Percentiles rank a stretch among this genome's conserved stretches.
phyloP scores from a whole-genome alignment of 2,888 invertebrate species.

The Xestoiulus laeticollis region DNA sequence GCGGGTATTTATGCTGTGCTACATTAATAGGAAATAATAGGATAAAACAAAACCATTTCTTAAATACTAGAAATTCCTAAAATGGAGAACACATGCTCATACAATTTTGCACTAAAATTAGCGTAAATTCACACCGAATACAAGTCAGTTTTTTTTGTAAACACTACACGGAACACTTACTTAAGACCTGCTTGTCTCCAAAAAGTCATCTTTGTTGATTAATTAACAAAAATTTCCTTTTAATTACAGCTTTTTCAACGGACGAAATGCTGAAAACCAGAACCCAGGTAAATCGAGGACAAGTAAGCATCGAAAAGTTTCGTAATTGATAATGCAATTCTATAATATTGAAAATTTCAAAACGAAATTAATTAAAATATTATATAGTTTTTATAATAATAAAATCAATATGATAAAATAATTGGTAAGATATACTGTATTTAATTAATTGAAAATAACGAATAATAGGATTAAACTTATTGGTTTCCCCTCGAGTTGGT shows the following conservation, averaged over 20 bases:
- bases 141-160: too few relatives aligned
- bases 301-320: neutral
- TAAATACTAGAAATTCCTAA: neutral
- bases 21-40: neutral
- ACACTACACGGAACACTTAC: conserved; percentile 46
- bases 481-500: neutral
- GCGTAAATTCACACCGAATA: neutral
- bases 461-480: neutral
- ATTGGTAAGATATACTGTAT: neutral
- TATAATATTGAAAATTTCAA: neutral
- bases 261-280: neutral
- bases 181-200: conserved; percentile 56
- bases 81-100: neutral
- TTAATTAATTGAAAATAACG: neutral
- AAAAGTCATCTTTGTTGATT: conserved; percentile 54
- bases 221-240: neutral
- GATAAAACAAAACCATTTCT: neutral
- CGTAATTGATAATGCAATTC: neutral
- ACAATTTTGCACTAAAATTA: neutral
- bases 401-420: neutral
- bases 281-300: neutral
- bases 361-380: neutral
- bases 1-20: neutral
- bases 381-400: neutral
- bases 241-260: neutral